Evolutionary conservation across 2,888 invertebrate species (phyloP), one percentile per base, ranked within the genome.

Genomic region (Smittia sp.): DNA sequence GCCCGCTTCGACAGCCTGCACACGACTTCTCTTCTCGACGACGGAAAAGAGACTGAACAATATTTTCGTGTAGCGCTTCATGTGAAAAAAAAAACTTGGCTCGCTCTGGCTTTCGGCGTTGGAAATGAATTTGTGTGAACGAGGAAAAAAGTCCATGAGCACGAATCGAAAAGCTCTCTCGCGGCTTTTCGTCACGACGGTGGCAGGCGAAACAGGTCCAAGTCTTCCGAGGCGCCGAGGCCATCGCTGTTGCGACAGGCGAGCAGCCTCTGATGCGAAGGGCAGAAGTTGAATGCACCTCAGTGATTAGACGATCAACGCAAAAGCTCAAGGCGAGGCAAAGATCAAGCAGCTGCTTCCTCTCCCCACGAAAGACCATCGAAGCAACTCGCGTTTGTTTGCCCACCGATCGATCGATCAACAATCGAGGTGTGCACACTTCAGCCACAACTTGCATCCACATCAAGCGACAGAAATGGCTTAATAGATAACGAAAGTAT

Each of bases 31-130:
- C 72, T 32, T 72, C 72, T 62, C 72, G 38, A 62, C 72, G 62
- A 72, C n/a, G 20, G 72, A 72, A 62, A 72, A 72, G 62, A 72
- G 72, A 72, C 72, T 72, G 72, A 72, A 39, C 11, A 62, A 6
- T 62, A 22, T 62, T 62, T 62, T 62, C 27, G 63, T 63, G 63
- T 63, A 6, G 63, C 15, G 63, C 27, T 63, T 24, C 63, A 27
- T 63, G 25, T 63, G 25, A 22, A 58, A 58, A 58, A n/a, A n/a
- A n/a, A 6, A 15, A 3, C 13, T 20, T 58, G 18, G 18, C 22
- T 18, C 58, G 58, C 18, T 58, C n/a, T n/a, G 58, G 58, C 58
- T 58, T 58, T 58, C 22, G 58, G 58, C 22, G 58, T 22, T 58
- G 20, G 58, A 58, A 46, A 15, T 46, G 11, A n/a, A 32, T 46